Percentiles rank a stretch among this genome's conserved stretches.
Evolutionary conservation across 2,113 vertebrate species (phyloP).

Genomic region (Pteronura brasiliensis): DNA sequence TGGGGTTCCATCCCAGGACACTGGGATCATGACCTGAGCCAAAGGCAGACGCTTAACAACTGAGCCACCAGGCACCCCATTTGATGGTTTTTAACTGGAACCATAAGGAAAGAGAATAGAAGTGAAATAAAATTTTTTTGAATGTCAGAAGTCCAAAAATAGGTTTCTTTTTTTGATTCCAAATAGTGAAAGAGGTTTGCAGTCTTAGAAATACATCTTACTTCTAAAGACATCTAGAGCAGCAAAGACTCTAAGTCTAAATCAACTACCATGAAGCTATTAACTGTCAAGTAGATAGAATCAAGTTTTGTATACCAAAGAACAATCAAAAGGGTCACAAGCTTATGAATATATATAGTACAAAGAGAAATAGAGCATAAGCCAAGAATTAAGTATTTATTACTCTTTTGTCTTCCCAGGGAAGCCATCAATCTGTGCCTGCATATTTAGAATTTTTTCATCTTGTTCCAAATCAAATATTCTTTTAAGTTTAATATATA

Average conservation of each 20-base stretch:
- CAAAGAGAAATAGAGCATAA: background rate
- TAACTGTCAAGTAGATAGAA: background rate
- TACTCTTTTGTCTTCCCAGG: background rate
- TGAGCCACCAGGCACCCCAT: too few relatives aligned
- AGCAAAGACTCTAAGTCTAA: background rate
- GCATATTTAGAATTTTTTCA: background rate
- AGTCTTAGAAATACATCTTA: background rate
- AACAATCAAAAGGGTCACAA: background rate
- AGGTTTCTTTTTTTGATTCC: background rate
- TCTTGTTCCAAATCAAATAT: background rate
- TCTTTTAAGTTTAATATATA: background rate
- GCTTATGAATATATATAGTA: background rate
- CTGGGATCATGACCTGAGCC: too few relatives aligned
- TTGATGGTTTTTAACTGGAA: background rate
- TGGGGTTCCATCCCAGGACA: too few relatives aligned
- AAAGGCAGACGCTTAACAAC: too few relatives aligned
- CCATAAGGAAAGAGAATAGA: background rate
- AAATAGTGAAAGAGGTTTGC: background rate
- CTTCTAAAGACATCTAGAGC: background rate
- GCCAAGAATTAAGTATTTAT: background rate
- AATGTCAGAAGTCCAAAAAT: background rate
- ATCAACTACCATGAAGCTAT: background rate
- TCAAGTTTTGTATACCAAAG: background rate
- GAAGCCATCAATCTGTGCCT: background rate
- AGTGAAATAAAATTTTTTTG: background rate